Evolutionary conservation across 2,888 invertebrate species (phyloP), one percentile per base, ranked within the genome.

Genomic region (Seladonia tumulorum): DNA sequence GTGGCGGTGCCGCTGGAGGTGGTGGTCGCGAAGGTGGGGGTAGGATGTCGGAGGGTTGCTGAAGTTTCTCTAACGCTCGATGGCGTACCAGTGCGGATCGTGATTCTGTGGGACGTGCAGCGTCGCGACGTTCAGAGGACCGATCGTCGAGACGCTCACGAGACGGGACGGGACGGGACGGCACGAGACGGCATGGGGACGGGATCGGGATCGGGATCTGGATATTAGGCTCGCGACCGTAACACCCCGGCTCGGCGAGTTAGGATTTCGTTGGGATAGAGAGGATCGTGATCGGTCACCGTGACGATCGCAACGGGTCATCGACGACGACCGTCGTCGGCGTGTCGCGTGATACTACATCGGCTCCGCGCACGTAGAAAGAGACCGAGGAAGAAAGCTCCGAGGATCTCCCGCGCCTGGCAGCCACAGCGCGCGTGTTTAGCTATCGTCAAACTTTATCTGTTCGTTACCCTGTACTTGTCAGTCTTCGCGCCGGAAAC

Each of bases 71-170:
- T 87, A 93, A 93, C 94, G 94, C 93, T 93, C 94, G 94, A 94
- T 94, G 93, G 93, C 93, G 93, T 93, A 92, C 93, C 94, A 94
- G 94, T 94, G 93, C 94, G 94, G 92, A 94, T 94, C 94, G 94
- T 94, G 94, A 94, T 94, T 94, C 94, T 93, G 94, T 93, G 92
- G 91, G 91, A 92, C 92, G 93, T 93, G 93, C 92, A 93, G 91
- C 93, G 92, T 90, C 91, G 93, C 89, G 89, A 85, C 88, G 88
- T 85, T 82, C 79, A 76, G 45, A 22, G 53, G 39, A 72, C 68
- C 73, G 86, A 83, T 75, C 81, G 84, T 79, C 76, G 82, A 45
- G 68, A 42, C 82, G 53, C 75, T 79, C 85, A 77, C 79, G 86
- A 42, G 18, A 60, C 77, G 81, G 66, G 53, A 77, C 53, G 76